Percentiles rank a stretch among this genome's conserved stretches.
Evolutionary conservation across 2,797 vertebrate genomes (phyloP).

Genomic region (Neostethus bicornis): DNA sequence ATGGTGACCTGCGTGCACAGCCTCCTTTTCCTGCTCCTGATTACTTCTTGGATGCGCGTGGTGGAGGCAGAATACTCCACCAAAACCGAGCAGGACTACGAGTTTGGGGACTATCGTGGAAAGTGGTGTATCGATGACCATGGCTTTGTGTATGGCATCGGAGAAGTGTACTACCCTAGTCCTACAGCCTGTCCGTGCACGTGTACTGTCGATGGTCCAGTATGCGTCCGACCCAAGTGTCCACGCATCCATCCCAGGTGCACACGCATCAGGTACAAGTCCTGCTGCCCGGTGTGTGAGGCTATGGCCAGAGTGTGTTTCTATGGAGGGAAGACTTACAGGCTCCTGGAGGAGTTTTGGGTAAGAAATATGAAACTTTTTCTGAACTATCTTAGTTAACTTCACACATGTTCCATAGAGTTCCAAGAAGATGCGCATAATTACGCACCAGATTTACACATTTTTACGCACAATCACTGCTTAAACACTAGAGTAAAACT

Average conservation of each 20-base stretch:
- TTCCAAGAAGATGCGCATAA: not conserved
- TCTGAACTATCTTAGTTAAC: not conserved
- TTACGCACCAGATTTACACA: too few species aligned
- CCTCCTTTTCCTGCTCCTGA: constrained; percentile 47
- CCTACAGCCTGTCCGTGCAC: constrained; percentile 80
- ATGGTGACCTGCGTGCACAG: constrained; percentile 59
- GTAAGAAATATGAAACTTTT: constrained; percentile 60
- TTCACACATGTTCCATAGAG: not conserved
- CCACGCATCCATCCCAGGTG: constrained; percentile 80
- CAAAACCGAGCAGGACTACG: constrained; percentile 73
- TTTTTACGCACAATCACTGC: too few species aligned
- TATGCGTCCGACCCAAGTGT: constrained; percentile 79
- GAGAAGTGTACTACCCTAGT: constrained; percentile 78
- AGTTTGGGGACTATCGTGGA: constrained; percentile 81
- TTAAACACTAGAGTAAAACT: too few species aligned
- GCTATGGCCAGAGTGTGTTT: constrained; percentile 78
- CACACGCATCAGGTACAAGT: constrained; percentile 75
- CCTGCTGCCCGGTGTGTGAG: constrained; percentile 82
- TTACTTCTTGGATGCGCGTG: constrained; percentile 5
- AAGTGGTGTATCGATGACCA: constrained; percentile 83
- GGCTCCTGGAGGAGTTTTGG: constrained; percentile 81
- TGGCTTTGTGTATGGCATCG: constrained; percentile 80
- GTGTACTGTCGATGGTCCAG: constrained; percentile 80
- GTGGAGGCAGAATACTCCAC: constrained; percentile 65
- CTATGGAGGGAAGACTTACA: constrained; percentile 77